Conservation (phyloP, 2,113 vertebrate genomes). For the Callipepla californica region DNA sequence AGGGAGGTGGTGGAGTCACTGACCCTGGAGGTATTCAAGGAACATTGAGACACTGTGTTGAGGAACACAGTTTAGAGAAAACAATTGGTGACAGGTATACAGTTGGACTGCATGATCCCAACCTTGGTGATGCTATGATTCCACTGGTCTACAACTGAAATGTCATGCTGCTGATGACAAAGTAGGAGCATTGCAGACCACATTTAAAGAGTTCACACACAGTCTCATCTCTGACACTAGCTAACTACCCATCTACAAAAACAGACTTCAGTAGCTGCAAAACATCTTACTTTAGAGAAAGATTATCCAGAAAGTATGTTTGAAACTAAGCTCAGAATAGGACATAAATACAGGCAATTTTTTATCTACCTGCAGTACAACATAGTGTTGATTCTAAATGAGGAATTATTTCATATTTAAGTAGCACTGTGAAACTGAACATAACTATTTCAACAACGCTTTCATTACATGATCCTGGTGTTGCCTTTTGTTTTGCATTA, state of each 20-base stretch:
- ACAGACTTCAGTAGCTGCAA: neutral
- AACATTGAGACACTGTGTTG: too few relatives aligned
- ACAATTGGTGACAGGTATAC: too few relatives aligned
- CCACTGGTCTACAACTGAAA: rapidly evolving
- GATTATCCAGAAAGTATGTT: neutral
- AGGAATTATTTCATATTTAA: neutral
- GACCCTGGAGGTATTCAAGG: too few relatives aligned
- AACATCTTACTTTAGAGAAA: neutral
- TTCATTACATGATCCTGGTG: neutral
- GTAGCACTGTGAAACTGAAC: neutral
- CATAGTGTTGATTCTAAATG: neutral
- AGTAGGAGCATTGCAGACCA: neutral
- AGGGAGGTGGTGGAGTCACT: too few relatives aligned
- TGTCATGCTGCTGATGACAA: neutral
- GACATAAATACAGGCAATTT: neutral
- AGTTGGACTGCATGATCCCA: too few relatives aligned
- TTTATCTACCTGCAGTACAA: neutral
- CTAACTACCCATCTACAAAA: neutral
- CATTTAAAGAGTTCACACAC: neutral
- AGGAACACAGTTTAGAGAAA: too few relatives aligned
- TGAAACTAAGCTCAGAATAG: neutral
- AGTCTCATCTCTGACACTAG: neutral
- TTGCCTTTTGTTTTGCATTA: neutral
- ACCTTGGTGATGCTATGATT: too few relatives aligned
- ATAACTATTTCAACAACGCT: neutral